Base-by-base conservation (phyloP, 1,140 invertebrate species). In the Thaumetopoea pityocampa region DNA sequence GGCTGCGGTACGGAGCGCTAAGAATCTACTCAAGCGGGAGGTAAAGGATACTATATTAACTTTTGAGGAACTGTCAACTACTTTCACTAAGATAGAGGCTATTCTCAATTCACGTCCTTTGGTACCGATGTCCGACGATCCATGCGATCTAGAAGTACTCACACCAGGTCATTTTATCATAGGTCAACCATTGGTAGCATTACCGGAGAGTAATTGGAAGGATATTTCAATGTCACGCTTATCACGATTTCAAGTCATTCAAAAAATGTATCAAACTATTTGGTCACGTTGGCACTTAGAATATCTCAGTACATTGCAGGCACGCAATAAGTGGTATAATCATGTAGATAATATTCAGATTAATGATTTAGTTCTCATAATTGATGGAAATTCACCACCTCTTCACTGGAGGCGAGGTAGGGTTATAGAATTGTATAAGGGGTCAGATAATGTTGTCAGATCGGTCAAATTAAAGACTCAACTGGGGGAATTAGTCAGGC, bases 101-200 rank as follows among this genome's bases (percentile, higher is more conserved):
- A 26, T 56, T 17, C 27, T 63, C 3, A 82, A 83, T 42, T 73
- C 62, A 3, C 34, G 71, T 7, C 68, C 66, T 5, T 27, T 80
- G 2, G 55, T 38, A 8, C 48, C 67, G 11, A 15, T 77, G 3
- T 51, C 59, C 2, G 20, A 17, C 6, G 29, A 35, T 23, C 26
- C 48, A 3, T 7, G 10, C 2, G 38, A 50, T 22, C 20, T 42
- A 9, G 37, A 42, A 16, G 33, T 33, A 2, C 26, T 51, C 7
- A 65, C 57, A 8, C 59, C 67, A 5, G 46, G 42, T 5, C 60
- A 74, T 44, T 70, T 69, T 36, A 12, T 67, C 5, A 59, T 58
- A 16, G 47, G 50, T 20, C 20, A 42, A 8, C 44, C 49, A 6
- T 15, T 66, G n/a, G 7, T 36, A n/a, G 23, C 36, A 0, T 1